Percentiles rank a stretch among this genome's conserved stretches.
Conservation (phyloP, 2,888 invertebrate genomes). For the Embidobia sp. region DNA sequence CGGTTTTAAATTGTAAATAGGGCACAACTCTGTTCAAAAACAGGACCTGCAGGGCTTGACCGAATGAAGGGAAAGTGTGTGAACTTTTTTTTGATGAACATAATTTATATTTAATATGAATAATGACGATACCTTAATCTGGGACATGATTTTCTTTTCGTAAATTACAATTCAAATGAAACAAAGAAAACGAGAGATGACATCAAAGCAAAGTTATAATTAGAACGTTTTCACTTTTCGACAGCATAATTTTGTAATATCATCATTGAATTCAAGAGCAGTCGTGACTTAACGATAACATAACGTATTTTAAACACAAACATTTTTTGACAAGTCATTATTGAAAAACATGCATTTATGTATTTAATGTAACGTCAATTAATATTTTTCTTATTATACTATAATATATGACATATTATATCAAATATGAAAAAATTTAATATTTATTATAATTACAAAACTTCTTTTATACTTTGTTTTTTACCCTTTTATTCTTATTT, state of each 20-base stretch:
- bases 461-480: no score
- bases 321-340: no score
- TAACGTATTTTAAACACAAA: no score
- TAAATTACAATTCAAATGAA: constrained; percentile 28
- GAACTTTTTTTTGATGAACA: constrained; percentile 48
- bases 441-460: no score
- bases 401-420: no score
- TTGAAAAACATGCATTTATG: no score
- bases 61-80: constrained; percentile 54
- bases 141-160: constrained; percentile 35
- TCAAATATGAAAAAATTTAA: no score
- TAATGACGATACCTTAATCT: constrained; percentile 49
- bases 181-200: constrained; percentile 26
- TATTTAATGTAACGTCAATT: no score
- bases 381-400: no score
- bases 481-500: no score
- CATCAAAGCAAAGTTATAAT: constrained; percentile 14
- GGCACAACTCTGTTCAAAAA: constrained; percentile 54
- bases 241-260: constrained; percentile 2
- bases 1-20: constrained; percentile 63
- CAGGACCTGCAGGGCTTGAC: constrained; percentile 57
- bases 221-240: constrained; percentile 30
- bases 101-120: constrained; percentile 47
- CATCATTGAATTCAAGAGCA: background rate
- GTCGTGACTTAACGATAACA: no score